Percentiles rank a stretch among this genome's conserved stretches.
Evolutionary conservation across 2,113 vertebrate species (phyloP).

Genomic region (Syrrhaptes paradoxus): DNA sequence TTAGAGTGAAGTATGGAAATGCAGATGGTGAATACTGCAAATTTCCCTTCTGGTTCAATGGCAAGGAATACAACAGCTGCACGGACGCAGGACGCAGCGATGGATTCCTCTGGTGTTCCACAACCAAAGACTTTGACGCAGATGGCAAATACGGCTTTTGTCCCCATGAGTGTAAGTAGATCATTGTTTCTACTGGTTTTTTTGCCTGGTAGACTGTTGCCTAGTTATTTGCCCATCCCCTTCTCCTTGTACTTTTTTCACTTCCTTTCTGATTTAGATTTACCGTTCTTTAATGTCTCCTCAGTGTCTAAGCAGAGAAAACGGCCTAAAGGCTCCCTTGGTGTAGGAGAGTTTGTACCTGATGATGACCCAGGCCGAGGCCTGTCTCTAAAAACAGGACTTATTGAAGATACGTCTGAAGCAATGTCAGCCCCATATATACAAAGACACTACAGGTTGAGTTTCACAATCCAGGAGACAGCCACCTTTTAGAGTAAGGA

Average conservation of each 20-base stretch:
- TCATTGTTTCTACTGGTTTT: background rate
- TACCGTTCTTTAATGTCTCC: background rate
- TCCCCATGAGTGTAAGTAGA: conserved; percentile 92
- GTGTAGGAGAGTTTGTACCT: background rate
- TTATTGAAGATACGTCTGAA: background rate
- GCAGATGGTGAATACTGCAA: conserved; percentile 97
- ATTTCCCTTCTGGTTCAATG: conserved; percentile 94
- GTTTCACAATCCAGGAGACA: background rate
- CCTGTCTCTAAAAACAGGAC: background rate
- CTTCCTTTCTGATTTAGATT: background rate
- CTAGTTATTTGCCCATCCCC: background rate
- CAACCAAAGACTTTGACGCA: conserved; percentile 91
- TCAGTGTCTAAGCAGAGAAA: background rate
- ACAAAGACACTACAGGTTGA: background rate
- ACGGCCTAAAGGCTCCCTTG: background rate
- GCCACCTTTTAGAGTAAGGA: background rate
- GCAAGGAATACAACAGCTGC: conserved; percentile 92
- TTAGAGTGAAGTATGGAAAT: conserved; percentile 95
- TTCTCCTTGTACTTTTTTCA: background rate
- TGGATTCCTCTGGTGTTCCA: conserved; percentile 97
- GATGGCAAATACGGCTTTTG: conserved; percentile 98
- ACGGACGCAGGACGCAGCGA: conserved; percentile 89
- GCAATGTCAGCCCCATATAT: background rate
- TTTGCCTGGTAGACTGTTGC: background rate
- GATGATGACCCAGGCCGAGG: background rate